Evolutionary conservation across 2,888 invertebrate species (phyloP), one percentile per base, ranked within the genome.

Genomic region (Dynastes grantii): DNA sequence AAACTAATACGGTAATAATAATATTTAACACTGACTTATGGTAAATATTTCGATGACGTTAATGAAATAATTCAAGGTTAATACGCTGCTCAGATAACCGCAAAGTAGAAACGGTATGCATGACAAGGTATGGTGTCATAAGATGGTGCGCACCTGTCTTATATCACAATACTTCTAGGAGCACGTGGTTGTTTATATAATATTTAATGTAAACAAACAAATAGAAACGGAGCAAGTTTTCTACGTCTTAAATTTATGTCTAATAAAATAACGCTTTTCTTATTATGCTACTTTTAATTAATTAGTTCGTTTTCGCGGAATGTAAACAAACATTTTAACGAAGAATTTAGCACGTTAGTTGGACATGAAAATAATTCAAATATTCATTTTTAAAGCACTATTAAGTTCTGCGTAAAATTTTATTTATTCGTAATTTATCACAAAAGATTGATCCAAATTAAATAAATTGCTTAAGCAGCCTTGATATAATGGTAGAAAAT

Each of bases 21-120:
- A 37, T 37, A 37, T 6, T 37, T 37, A 37, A 22, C 22, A 22
- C 22, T 45, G 45, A 45, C 45, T 9, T 45, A 27, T 68, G 22
- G 13, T 2, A 40, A 13, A 27, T 53, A 68, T 11, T 68, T 51
- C 5, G 29, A 27, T 68, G 16, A 68, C 51, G 51, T n/a, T 51
- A 68, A 68, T 51, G 51, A 68, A 55, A 68, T 68, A 29, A 68
- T 29, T 51, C 68, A 68, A 68, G 68, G 68, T 68, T 51, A 68
- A 68, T 68, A 29, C 51, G 68, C 49, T 22, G 51, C 51, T 53
- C 68, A 51, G 49, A 68, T 51, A 51, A 29, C 68, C 40, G 68
- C 68, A 51, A 51, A 51, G 29, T 51, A 51, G 51, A 51, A 68
- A 68, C 13, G 32, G 45, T 45, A 11, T 68, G 51, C 29, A 68